Base-by-base conservation (phyloP, 2,113 vertebrate genomes). In the Oncorhynchus keta region DNA sequence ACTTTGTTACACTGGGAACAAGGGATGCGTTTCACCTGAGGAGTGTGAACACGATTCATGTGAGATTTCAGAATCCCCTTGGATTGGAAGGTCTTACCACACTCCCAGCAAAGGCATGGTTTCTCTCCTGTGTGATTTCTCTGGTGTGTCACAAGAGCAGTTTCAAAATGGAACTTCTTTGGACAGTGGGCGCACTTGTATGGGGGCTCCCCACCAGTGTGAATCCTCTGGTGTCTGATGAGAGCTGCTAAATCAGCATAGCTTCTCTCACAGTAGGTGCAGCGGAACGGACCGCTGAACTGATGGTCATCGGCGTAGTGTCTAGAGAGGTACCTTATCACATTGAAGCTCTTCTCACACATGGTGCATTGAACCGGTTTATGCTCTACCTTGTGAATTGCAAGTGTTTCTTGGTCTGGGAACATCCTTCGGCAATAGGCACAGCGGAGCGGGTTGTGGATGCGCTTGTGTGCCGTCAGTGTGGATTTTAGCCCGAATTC, bases 401-500 rank as follows among this genome's bases (percentile, higher is more conserved):
- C 48, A 22, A 72, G 26, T 14, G 70, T 55, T n/a, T 71, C 45
- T n/a, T 22, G 11, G 24, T 55, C 48, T 72, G 70, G 70, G 26
- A 22, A 72, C 24, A 72, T 22, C 14, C 22, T 72, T 24, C 70
- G 2, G 14, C 70, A 72, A 49, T 72, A 11, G 8, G 69, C 70
- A 7, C 48, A 72, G 16, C 51, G 51, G 13, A 72, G 70, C 13
- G 70, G 70, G 48, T 55, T 55, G 68, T 55, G 70, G 48, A 48
- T 71, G 70, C 24, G 70, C 49, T 55, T 71, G 48, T 71, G 70
- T 24, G 48, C 70, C 7, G 22, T 55, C 13, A 71, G 24, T 14
- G 70, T 72, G 51, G 70, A 72, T 30, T 45, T 72, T 22, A 55
- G 70, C 26, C 48, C 70, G 8, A 72, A 72, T 72, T 72, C 70